Evolutionary conservation across 64 coral and sea anemone genomes (phyloP).

Genomic region (Exaiptasia diaphana): DNA sequence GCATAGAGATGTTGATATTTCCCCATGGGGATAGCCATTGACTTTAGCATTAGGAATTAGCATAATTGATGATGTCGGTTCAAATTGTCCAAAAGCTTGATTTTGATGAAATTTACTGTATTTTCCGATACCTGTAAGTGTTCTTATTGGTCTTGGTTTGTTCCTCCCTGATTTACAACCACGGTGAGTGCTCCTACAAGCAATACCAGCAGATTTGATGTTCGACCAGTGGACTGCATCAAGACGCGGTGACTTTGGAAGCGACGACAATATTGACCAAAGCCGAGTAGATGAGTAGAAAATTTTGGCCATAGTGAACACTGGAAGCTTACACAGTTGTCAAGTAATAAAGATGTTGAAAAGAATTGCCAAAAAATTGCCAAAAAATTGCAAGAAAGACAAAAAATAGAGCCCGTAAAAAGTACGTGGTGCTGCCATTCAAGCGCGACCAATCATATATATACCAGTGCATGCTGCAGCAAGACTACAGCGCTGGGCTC

Average conservation of each 20-base stretch:
- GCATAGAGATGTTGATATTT: too few species aligned
- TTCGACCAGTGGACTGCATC: background rate
- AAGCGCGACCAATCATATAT: too few species aligned
- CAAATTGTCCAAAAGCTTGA: background rate
- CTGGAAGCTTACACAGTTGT: background rate
- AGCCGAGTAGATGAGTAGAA: background rate
- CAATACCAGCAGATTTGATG: background rate
- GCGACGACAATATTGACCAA: background rate
- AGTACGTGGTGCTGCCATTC: background rate
- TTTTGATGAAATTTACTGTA: background rate
- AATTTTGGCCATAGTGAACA: background rate
- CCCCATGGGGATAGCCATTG: too few species aligned
- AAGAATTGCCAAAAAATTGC: background rate
- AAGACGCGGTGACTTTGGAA: background rate
- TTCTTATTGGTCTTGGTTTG: background rate
- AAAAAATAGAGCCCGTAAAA: background rate
- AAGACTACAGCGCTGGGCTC: background rate
- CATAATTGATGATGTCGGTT: background rate
- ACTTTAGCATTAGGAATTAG: too few species aligned
- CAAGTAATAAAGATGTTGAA: too few species aligned
- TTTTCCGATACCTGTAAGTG: background rate
- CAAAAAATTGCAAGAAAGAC: background rate
- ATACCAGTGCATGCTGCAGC: slow-evolving; percentile 25
- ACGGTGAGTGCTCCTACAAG: background rate
- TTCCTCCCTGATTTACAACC: background rate